These are phyloP conservation scores for Rana temporaria DNA, from an alignment of 2,113 vertebrate species.

Conservation along the genomic window DNA sequence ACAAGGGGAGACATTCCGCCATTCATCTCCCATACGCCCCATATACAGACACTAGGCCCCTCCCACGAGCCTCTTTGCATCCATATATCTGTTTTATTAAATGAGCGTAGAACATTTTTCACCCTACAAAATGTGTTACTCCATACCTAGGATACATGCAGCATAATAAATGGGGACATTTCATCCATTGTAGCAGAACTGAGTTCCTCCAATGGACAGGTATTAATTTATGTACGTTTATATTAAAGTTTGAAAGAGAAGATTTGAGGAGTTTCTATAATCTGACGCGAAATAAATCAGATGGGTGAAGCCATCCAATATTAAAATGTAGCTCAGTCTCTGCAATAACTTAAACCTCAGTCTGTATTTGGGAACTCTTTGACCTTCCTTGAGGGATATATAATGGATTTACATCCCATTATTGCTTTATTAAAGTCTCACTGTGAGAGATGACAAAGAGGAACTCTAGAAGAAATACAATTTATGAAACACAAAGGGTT, in stretches of 20 bases:
- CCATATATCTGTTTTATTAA: too few species aligned
- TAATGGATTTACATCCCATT: slow-evolving; percentile 28
- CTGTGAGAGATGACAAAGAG: not conserved
- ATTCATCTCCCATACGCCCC: too few species aligned
- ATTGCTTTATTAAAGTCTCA: not conserved
- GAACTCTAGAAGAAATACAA: too few species aligned
- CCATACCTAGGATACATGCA: too few species aligned
- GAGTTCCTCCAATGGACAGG: not conserved
- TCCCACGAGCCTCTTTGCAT: too few species aligned
- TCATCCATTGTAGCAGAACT: too few species aligned
- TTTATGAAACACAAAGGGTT: too few species aligned
- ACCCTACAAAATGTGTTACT: too few species aligned
- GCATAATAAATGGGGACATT: too few species aligned
- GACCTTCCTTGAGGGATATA: slow-evolving; percentile 11
- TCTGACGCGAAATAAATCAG: not conserved
- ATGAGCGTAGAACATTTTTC: too few species aligned
- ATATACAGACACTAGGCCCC: too few species aligned
- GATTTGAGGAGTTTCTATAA: not conserved
- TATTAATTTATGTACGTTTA: not conserved
- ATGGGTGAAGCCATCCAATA: slow-evolving; percentile 20
- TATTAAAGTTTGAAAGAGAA: slow-evolving; percentile 5
- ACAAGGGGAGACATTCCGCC: too few species aligned
- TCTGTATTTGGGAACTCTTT: slow-evolving; percentile 13
- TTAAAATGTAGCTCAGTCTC: slow-evolving; percentile 30
- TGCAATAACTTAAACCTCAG: slow-evolving; percentile 8